A percentile compares a stretch with the other conserved stretches of the same genome.
Evolutionary conservation across 2,797 vertebrate genomes (phyloP).

Genomic region (Vipera latastei): DNA sequence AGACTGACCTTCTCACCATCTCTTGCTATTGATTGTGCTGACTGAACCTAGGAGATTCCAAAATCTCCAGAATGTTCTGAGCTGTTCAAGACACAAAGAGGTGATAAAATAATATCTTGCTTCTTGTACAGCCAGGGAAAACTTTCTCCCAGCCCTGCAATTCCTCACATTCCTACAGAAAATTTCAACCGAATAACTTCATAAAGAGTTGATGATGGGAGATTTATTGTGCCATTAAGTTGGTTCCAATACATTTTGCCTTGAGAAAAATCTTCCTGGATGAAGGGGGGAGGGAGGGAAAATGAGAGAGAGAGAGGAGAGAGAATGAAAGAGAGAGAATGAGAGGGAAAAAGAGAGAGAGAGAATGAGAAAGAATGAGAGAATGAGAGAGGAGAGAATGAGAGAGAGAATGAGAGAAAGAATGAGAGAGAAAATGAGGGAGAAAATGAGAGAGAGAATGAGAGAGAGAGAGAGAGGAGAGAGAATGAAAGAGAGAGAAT

Average conservation of each 20-base stretch:
- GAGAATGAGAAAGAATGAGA: too few relatives aligned
- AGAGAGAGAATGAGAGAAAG: too few relatives aligned
- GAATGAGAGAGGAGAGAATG: too few relatives aligned
- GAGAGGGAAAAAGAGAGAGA: fast-evolving
- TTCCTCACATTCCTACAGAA: neutral
- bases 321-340: fast-evolving
- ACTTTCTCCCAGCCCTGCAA: neutral
- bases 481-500: too few relatives aligned
- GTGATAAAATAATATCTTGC: neutral
- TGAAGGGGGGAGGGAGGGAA: neutral
- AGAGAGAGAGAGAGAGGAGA: too few relatives aligned
- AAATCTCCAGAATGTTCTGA: neutral
- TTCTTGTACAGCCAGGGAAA: neutral
- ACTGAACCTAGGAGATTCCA: neutral
- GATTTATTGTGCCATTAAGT: slow-evolving; percentile 56
- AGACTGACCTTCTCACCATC: neutral
- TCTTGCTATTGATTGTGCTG: neutral
- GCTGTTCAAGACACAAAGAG: neutral
- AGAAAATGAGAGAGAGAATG: too few relatives aligned
- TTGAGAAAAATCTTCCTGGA: slow-evolving; percentile 52
- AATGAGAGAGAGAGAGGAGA: too few relatives aligned
- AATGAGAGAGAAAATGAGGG: too few relatives aligned
- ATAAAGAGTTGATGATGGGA: neutral
- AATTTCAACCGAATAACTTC: neutral
- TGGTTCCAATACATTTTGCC: slow-evolving; percentile 51